These are phyloP conservation scores for Acleris literana DNA, from an alignment of 2,888 invertebrate genomes.

Conservation along the genomic window DNA sequence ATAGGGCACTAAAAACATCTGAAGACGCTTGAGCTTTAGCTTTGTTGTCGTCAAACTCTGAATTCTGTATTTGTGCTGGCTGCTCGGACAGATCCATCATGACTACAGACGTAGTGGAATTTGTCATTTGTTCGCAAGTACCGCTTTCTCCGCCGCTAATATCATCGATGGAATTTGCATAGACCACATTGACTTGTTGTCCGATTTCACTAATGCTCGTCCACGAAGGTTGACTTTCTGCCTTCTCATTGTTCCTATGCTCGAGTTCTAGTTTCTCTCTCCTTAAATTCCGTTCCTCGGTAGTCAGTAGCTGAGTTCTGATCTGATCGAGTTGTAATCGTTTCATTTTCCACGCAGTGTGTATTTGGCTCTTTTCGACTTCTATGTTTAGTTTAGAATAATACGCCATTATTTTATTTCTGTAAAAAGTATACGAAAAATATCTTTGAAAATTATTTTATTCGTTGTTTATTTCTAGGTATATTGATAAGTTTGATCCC, in stretches of 20 bases:
- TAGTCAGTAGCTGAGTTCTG: conserved; percentile 73
- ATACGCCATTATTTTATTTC: conserved; percentile 84
- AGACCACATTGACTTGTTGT: conserved; percentile 46
- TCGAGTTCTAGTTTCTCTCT: conserved; percentile 80
- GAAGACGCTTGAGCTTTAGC: conserved; percentile 51
- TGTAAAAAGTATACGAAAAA: conserved; percentile 54
- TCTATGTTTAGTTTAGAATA: conserved; percentile 85
- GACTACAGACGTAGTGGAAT: conserved; percentile 43
- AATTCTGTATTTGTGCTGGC: conserved; percentile 36
- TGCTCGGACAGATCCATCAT: conserved; percentile 43
- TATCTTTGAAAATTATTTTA: not conserved
- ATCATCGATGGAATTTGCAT: conserved; percentile 16
- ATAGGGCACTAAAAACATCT: conserved; percentile 65
- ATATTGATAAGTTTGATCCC: no score
- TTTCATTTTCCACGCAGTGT: conserved; percentile 83
- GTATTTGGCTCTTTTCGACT: conserved; percentile 81
- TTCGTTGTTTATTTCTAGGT: no score
- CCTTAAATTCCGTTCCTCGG: conserved; percentile 80
- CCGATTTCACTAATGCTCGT: conserved; percentile 57
- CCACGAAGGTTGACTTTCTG: conserved; percentile 55
- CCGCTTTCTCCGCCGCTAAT: conserved; percentile 32
- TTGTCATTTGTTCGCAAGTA: conserved; percentile 40
- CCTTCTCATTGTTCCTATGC: conserved; percentile 51
- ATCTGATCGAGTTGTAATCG: conserved; percentile 72
- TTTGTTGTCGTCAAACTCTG: conserved; percentile 47